phyloP scores from a whole-genome alignment of 2,113 vertebrate species.

The Scatophagus argus region DNA sequence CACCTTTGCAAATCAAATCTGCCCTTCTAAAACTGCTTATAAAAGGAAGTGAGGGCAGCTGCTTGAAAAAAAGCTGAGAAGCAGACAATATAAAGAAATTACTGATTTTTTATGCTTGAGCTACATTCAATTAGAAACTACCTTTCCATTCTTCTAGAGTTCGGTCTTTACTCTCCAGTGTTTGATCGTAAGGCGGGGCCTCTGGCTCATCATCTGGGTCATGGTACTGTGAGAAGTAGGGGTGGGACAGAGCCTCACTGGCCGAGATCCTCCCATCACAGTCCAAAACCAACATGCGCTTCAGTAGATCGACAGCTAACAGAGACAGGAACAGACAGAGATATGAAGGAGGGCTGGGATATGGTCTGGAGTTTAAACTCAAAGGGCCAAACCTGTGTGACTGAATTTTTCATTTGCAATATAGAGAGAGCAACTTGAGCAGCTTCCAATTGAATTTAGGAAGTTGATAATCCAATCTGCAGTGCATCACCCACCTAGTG shows the following conservation, averaged over 20 bases:
- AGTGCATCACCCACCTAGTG: constrained; percentile 87
- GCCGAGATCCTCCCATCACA: constrained; percentile 95
- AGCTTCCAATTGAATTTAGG: constrained; percentile 36
- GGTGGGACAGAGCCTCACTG: constrained; percentile 90
- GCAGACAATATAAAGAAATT: too few species aligned
- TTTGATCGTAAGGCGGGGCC: constrained; percentile 92
- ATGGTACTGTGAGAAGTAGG: constrained; percentile 97
- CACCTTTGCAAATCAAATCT: background rate
- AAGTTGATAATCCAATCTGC: constrained; percentile 22
- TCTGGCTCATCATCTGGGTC: constrained; percentile 96
- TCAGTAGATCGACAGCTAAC: constrained; percentile 94
- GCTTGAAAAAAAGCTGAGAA: background rate
- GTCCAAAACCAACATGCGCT: constrained; percentile 97
- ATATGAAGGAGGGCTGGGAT: background rate
- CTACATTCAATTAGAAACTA: constrained; percentile 50
- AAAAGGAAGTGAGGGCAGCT: background rate
- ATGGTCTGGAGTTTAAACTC: background rate
- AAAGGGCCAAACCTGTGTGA: background rate
- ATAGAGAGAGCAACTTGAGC: constrained; percentile 14
- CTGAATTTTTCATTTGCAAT: constrained; percentile 19
- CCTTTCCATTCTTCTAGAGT: constrained; percentile 98
- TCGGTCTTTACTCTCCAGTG: constrained; percentile 92
- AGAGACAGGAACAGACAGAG: background rate
- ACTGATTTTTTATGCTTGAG: too few species aligned
- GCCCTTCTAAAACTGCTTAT: background rate